Evolutionary conservation across 2,888 invertebrate genomes (phyloP), one percentile per base, ranked within the genome.

Genomic region (Myopa testacea): DNA sequence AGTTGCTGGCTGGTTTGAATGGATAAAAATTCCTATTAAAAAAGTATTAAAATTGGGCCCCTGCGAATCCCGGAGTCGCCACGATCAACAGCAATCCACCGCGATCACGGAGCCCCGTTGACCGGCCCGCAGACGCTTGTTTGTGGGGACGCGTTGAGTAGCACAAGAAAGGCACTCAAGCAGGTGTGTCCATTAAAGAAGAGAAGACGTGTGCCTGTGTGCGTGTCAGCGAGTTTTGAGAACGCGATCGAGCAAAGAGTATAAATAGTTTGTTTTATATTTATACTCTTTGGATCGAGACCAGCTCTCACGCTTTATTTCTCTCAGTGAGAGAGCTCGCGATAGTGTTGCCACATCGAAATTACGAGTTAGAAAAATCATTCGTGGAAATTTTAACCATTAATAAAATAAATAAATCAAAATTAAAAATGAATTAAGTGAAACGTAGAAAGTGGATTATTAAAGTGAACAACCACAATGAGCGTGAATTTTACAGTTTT

Each of bases 141-240:
- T 12, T 52, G 12, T 38, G 50, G 34, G n/a, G 34, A 6, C 34
- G 50, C 34, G 63, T n/a, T 65, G 26, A 50, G 26, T 65, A 16
- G 55, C 50, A 67, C 52, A 68, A 34, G 26, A 26, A 52, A 55
- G 26, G 26, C 58, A 75, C 75, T 75, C 75, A 75, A 68, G 75
- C 75, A 75, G 75, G 75, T 75, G 75, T 75, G 75, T 45, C 68
- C 7, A 68, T 55, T 52, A 37, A 60, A 45, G 10, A 63, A 50
- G 16, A 65, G 38, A 65, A 16, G 14, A 14, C 4, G 7, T 55
- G 52, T 70, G 70, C n/a, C 26, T 26, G 69, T 55, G 55, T 63
- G 65, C 16, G 65, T 38, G 65, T 37, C 38, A 38, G 7, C 38
- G 65, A 14, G 16, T 65, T 62, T 62, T 26, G 37, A 7, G 37